A percentile compares a stretch with the other conserved stretches of the same genome.
Evolutionary conservation across 2,888 invertebrate genomes (phyloP).

Genomic region (Metopia argyrocephala): DNA sequence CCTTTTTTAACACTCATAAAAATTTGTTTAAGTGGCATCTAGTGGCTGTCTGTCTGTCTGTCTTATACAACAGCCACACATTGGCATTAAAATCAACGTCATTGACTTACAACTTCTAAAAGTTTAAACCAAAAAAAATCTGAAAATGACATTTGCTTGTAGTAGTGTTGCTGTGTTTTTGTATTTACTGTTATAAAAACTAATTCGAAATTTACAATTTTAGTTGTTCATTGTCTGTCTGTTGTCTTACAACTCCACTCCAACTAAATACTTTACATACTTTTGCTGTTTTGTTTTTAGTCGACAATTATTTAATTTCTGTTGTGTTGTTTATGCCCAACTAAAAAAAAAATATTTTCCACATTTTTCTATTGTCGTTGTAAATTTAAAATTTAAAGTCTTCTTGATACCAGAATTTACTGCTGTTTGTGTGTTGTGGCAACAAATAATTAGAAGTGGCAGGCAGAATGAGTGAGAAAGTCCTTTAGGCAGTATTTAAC

Average conservation of each 20-base stretch:
- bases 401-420: neutral
- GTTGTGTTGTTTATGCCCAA: neutral
- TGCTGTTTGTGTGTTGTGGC: slow-evolving; percentile 37
- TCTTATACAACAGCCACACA: neutral
- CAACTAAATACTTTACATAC: no score
- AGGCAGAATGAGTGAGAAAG: neutral
- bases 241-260: slow-evolving; percentile 10
- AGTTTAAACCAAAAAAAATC: slow-evolving; percentile 23
- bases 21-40: slow-evolving; percentile 53
- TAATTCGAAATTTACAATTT: slow-evolving; percentile 56
- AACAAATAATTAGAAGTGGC: slow-evolving; percentile 37
- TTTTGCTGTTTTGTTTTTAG: slow-evolving; percentile 35
- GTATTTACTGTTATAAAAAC: slow-evolving; percentile 28
- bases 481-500: slow-evolving; percentile 60
- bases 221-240: slow-evolving; percentile 31
- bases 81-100: neutral
- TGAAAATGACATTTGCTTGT: slow-evolving; percentile 45
- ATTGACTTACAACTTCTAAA: slow-evolving; percentile 38
- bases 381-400: neutral
- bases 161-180: slow-evolving; percentile 13
- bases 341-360: no score
- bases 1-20: slow-evolving; percentile 62
- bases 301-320: slow-evolving; percentile 57
- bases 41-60: neutral
- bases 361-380: neutral